These are phyloP conservation scores for Sciurus carolinensis DNA, from an alignment of 2,797 vertebrate genomes.

Conservation along the genomic window DNA sequence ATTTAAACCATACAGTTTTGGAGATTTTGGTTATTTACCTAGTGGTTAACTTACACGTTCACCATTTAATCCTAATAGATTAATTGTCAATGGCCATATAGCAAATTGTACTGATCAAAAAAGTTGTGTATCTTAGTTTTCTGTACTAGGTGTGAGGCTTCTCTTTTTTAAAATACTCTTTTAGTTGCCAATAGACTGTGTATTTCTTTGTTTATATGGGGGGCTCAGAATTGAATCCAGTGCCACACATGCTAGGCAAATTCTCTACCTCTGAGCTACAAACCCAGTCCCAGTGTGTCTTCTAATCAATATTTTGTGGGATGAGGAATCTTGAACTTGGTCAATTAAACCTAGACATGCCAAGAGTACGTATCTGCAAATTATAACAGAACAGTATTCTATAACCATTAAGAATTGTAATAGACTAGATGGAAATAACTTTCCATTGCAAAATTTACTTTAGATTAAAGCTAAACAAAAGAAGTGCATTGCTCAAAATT, in stretches of 20 bases:
- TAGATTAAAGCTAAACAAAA: neutral
- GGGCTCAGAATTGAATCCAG: no score
- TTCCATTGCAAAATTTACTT: neutral
- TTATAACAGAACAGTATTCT: neutral
- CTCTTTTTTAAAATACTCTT: no score
- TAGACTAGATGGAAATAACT: neutral
- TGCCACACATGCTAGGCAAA: no score
- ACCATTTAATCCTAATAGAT: neutral
- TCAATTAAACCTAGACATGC: neutral
- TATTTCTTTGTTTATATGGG: no score
- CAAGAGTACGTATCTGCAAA: neutral
- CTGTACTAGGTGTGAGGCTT: neutral
- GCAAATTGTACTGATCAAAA: neutral
- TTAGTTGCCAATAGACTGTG: no score
- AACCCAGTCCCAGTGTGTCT: no score
- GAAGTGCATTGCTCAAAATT: neutral
- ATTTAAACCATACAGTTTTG: neutral
- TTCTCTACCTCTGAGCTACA: no score
- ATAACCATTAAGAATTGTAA: neutral
- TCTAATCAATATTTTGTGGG: neutral
- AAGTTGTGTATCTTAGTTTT: neutral
- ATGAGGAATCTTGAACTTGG: neutral
- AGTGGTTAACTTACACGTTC: neutral
- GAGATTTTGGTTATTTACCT: slow-evolving; percentile 17
- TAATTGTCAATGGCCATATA: neutral